Evolutionary conservation across 92 coral and sea anemone species (phyloP), one percentile per base, ranked within the genome.

Genomic region (Desmophyllum pertusum): DNA sequence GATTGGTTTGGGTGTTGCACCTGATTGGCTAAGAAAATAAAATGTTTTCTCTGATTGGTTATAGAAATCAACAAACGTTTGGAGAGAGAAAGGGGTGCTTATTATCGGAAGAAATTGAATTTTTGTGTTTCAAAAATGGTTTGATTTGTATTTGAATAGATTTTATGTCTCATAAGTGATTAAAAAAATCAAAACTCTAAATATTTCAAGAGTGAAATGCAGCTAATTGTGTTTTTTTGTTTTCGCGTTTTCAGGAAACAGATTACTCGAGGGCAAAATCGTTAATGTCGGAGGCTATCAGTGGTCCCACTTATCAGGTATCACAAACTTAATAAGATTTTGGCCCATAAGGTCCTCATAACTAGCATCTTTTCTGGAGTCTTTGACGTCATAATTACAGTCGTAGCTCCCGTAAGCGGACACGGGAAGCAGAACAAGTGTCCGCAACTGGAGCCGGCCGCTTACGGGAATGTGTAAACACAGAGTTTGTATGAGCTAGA

Each of bases 261-360:
- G 93, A 93, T 77, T 90, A 70, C 76, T 70, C 57, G 69, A 93
- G 85, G 93, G 96, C 92, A 8, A 59, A 76, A 39, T 48, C 77
- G 4, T 64, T 78, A 30, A 81, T 85, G 66, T 83, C 93, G 14
- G 86, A 86, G 3, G 91, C 96, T 15, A 67, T 93, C 19, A 93
- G 86, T 77, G 96, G 96, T 9, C 96, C 96, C 6, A 93, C 96
- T 2, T 77, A 86, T 41, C 96, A 93, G 92, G 96, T 93, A 79
- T 15, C 43, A 69, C 31, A n/a, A 19, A 42, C 0, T 69, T 69
- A 36, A 27, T 35, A 21, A 37, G 13, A 18, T 13, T 21, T 3
- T 18, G 36, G 38, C 37, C 38, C 70, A 65, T 6, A 65, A 61
- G 5, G 1, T 45, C 51, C 11, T 15, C 1, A 21, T 14, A 48